Evolutionary conservation across 2,888 invertebrate species (phyloP), one percentile per base, ranked within the genome.

Genomic region (Gymnocheta viridis): DNA sequence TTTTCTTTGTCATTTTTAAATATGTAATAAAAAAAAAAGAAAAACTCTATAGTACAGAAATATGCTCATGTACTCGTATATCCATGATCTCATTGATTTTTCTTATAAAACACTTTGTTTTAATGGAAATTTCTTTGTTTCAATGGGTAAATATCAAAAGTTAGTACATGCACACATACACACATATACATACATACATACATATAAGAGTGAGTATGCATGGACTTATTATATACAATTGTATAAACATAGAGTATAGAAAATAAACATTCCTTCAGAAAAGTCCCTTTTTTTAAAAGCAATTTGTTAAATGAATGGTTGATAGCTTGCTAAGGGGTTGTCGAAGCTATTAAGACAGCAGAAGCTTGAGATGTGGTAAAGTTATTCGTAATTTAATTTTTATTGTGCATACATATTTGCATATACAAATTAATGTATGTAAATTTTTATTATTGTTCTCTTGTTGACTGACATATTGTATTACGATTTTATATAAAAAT

Each of bases 41-140:
- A 62, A 58, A 29, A 14, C 17, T 58, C n/a, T n/a, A n/a, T n/a
- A 58, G 47, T 47, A 64, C 12, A 24, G 24, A 54, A 35, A 24
- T 60, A 60, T 58, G 66, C 12, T 49, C 19, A 64, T 72, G 72
- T n/a, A n/a, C n/a, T n/a, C n/a, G n/a, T 47, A 74, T 67, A 58
- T 58, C 67, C 51, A 81, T 74, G 81, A 74, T 81, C 67, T 81
- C 81, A 74, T 69, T 81, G 74, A 69, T 69, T 74, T 70, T 74
- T 54, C 51, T 67, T 24, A 29, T 24, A 62, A 79, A 56, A 41
- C 56, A 47, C 47, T 76, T 56, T 44, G 44, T 44, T 77, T 22
- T 41, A 77, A 60, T 62, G 62, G 60, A 78, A 70, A 54, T 64
- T 74, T 64, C 47, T 74, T 12, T 44, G 41, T 54, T 66, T 38